Evolutionary conservation across 2,113 vertebrate species (phyloP), one percentile per base, ranked within the genome.

Genomic region (Reinhardtius hippoglossoides): DNA sequence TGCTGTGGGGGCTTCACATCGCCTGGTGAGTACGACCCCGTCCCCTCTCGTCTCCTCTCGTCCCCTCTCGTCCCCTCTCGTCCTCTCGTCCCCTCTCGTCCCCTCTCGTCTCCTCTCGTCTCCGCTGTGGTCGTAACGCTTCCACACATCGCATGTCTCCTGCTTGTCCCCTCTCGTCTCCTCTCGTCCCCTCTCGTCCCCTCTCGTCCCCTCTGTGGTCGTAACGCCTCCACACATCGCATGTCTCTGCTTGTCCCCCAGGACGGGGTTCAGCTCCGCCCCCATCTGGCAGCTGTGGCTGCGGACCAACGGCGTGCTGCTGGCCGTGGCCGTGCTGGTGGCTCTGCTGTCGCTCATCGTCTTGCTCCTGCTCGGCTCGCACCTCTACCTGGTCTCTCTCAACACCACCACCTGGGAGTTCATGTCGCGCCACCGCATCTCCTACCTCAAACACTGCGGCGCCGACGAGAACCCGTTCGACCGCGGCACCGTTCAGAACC

Each of bases 381-480:
- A 99, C 74, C 93, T 98, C 55, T 98, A 98, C 89, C 95, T 99
- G 88, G 95, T 97, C 59, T 96, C 97, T 0, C 94, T 95, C 84
- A 98, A 98, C 91, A 95, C 94, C 64, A 99, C 98, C 60, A 98
- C 97, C n/a, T 99, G 98, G 98, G 98, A 99, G 83, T 98, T 98
- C 94, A 96, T 98, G 95, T 97, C 97, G 0, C 94, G 95, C 7
- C 96, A 99, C 74, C 96, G 97, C 83, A 97, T 99, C 66, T 94
- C 96, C 89, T 99, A 99, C 95, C 96, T 99, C 92, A 95, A 91
- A 6, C 95, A 97, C 86, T 95, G 94, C 0, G 94, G 94, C 3
- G 20, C 86, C 0, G 95, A 96, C 18, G 91, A 96, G 82, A 98
- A 97, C 89, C 97, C 97, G 9, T 99, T 99, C 0, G 96, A 99